Base-by-base conservation (phyloP, 2,113 vertebrate genomes). In the Colistium nudipinnis region DNA sequence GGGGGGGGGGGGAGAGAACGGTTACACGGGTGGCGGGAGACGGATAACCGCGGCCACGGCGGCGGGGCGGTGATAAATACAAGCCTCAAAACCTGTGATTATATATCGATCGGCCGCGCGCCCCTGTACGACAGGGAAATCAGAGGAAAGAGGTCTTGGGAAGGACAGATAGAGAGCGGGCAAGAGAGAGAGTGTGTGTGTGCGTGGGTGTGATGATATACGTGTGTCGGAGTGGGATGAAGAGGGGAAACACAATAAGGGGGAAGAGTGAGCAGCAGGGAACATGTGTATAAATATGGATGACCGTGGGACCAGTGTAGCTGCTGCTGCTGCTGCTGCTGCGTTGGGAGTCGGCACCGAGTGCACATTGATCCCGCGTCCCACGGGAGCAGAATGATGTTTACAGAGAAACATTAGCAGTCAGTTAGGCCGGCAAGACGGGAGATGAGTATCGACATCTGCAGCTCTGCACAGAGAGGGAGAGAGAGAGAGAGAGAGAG, bases 351-450 rank as follows among this genome's bases (percentile, higher is more conserved):
- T 56, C 74, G 70, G 62, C 35, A 38, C 22, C 2, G 72, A 83
- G 74, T 53, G 78, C 61, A 52, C 79, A 87, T 84, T 81, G 89
- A 92, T 89, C 84, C 66, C 4, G 4, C 17, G 44, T 67, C 81
- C 61, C 76, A 16, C 57, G n/a, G 73, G 76, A 85, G 57, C 22
- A 31, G 57, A 73, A 41, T n/a, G 80, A 77, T 88, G 90, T 88
- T 90, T 91, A 82, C 81, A 64, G 62, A 82, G 84, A 78, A 88
- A 83, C 72, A 87, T 91, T 87, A 85, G 88, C 66, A 90, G 82
- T 86, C 81, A 54, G 84, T 87, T 81, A 84, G 79, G 56, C 77
- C 12, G 54, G 62, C 75, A 67, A 74, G 72, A 41, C 64, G 35
- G 75, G 52, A 79, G 85, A 90, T 82, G 84, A 88, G 77, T 81